Conservation (phyloP, 2,113 vertebrate genomes). For the Pluvianellus socialis region DNA sequence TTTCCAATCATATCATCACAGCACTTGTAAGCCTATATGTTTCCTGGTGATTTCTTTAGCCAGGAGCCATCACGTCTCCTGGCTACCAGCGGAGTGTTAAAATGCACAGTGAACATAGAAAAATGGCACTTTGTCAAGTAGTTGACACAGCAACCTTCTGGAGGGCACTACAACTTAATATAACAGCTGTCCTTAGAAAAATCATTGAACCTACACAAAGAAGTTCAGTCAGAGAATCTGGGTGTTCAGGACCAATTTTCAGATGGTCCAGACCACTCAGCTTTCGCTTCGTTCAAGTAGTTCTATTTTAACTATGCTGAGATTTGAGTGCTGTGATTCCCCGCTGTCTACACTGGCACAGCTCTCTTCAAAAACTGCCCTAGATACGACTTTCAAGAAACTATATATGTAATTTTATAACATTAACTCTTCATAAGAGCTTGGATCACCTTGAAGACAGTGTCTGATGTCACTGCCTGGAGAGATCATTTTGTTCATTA, state of each 20-base stretch:
- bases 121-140: not conserved
- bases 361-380: constrained; percentile 45
- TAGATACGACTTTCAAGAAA: constrained; percentile 35
- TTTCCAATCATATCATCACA: not conserved
- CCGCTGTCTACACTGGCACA: constrained; percentile 11
- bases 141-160: not conserved
- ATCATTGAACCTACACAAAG: not conserved
- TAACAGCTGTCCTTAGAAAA: not conserved
- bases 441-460: constrained; percentile 40
- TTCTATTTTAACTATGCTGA: constrained; percentile 18
- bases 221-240: not conserved
- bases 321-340: constrained; percentile 15
- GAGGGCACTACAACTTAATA: constrained; percentile 2
- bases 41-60: not conserved
- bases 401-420: not conserved
- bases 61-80: not conserved
- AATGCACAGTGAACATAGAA: not conserved
- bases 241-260: constrained; percentile 18
- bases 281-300: constrained; percentile 1
- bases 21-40: not conserved
- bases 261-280: not conserved
- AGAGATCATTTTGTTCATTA: constrained; percentile 40
- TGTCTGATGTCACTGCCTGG: constrained; percentile 41
- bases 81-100: not conserved
- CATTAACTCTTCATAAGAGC: constrained; percentile 24